Evolutionary conservation across 2,888 invertebrate species (phyloP), one percentile per base, ranked within the genome.

Genomic region (Agrotis clavis): DNA sequence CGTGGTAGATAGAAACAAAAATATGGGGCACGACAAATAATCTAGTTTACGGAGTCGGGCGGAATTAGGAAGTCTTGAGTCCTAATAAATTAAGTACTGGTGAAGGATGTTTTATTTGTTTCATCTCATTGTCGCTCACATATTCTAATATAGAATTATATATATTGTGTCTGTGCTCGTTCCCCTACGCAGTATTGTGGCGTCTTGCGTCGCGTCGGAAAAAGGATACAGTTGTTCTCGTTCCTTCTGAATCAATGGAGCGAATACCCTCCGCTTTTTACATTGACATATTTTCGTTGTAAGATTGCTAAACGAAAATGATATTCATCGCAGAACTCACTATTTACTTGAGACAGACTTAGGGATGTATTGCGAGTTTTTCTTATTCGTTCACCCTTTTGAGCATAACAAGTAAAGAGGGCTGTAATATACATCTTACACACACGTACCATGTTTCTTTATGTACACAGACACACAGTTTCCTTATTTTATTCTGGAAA

Each of bases 351-450:
- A 69, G 13, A 51, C 30, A 69, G 67, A 68, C 61, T 72, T 50
- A 76, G 68, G 67, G 69, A 77, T 71, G 19, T 63, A 57, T 74
- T 69, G 51, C 67, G 77, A 79, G 77, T 72, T 87, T 86, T 84
- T 83, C 85, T 86, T 78, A 65, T 69, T 71, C 79, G 79, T 82
- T 88, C 83, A 81, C 84, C 84, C 83, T 87, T 72, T 81, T 81
- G 86, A 84, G 84, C 83, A 87, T 88, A 86, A 87, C 86, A 87
- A 86, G 82, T 82, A 81, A 85, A 86, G 78, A 85, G 83, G 74
- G 77, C 75, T 74, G 79, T 79, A 84, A 82, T 79, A 74, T 64
- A 81, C 69, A 60, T 57, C 25, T 7, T 71, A 66, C 53, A 57
- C 66, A 57, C 63, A 69, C 62, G 11, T 70, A 71, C 57, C 71